Percentiles rank a stretch among this genome's conserved stretches.
Conservation (phyloP, 2,888 invertebrate species). For the Pomacea canaliculata region DNA sequence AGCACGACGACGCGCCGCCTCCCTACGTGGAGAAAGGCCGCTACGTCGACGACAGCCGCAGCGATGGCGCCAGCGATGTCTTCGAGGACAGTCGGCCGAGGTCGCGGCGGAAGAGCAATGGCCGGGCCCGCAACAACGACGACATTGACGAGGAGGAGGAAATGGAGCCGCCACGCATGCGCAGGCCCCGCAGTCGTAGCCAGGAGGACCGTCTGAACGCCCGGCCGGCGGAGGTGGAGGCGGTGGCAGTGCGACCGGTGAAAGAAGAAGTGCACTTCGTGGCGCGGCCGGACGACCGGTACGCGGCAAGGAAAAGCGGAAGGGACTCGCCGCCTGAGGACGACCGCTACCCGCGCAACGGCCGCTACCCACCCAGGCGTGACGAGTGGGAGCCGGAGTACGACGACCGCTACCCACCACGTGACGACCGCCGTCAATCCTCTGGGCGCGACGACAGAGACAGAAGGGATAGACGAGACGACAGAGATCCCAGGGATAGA, state of each 20-base stretch:
- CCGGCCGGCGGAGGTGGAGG: background rate
- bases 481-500: too few relatives aligned
- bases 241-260: background rate
- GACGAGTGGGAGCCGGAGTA: background rate
- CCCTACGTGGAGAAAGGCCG: conserved; percentile 13
- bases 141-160: background rate
- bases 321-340: background rate
- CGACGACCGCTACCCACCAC: background rate
- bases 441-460: background rate
- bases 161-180: background rate
- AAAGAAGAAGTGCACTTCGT: background rate
- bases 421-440: background rate
- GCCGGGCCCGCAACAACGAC: background rate
- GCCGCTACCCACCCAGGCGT: background rate
- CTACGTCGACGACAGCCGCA: conserved; percentile 16
- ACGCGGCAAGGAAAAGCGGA: too few relatives aligned
- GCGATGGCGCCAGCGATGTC: background rate
- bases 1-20: conserved; percentile 11
- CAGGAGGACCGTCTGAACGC: conserved; percentile 3
- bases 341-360: background rate
- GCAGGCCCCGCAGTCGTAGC: conserved; percentile 1
- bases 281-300: background rate
- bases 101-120: conserved; percentile 10
- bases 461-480: too few relatives aligned
- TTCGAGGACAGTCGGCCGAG: conserved; percentile 3